Percentiles rank a stretch among this genome's conserved stretches.
phyloP scores from a whole-genome alignment of 2,888 invertebrate genomes.

The Seira ritae region DNA sequence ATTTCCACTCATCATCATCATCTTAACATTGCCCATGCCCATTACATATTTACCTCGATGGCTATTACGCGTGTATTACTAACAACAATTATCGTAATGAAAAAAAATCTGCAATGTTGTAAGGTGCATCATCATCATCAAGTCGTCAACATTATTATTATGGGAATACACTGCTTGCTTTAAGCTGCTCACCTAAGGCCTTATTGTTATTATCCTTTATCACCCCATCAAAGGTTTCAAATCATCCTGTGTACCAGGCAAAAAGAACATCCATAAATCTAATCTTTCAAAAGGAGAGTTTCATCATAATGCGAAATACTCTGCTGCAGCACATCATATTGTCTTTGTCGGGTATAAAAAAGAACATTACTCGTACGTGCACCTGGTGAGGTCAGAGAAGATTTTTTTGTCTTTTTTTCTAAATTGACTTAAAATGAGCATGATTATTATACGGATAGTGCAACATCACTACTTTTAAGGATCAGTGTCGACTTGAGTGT shows the following conservation, averaged over 20 bases:
- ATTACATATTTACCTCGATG: too few relatives aligned
- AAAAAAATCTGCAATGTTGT: conserved; percentile 36
- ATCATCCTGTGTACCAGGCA: not conserved
- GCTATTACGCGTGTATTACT: too few relatives aligned
- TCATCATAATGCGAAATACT: conserved; percentile 28
- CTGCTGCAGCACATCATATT: not conserved
- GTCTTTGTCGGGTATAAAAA: conserved; percentile 24
- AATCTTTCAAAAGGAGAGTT: conserved; percentile 50
- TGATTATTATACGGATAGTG: not conserved
- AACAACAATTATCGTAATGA: conserved; percentile 39
- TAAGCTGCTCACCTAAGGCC: not conserved
- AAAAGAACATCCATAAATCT: conserved; percentile 50
- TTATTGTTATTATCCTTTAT: conserved; percentile 8
- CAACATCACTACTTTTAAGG: conserved; percentile 38
- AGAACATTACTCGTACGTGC: too few relatives aligned
- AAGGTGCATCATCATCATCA: conserved; percentile 9
- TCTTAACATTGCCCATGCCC: too few relatives aligned
- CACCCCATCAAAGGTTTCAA: not conserved
- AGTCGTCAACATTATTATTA: not conserved
- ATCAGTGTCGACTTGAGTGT: too few relatives aligned
- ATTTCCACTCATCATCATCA: too few relatives aligned
- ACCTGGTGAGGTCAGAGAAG: not conserved
- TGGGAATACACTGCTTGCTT: too few relatives aligned
- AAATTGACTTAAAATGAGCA: not conserved
- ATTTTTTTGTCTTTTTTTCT: not conserved